Evolutionary conservation across 2,888 invertebrate genomes (phyloP).

Genomic region (Tanypteryx hageni): DNA sequence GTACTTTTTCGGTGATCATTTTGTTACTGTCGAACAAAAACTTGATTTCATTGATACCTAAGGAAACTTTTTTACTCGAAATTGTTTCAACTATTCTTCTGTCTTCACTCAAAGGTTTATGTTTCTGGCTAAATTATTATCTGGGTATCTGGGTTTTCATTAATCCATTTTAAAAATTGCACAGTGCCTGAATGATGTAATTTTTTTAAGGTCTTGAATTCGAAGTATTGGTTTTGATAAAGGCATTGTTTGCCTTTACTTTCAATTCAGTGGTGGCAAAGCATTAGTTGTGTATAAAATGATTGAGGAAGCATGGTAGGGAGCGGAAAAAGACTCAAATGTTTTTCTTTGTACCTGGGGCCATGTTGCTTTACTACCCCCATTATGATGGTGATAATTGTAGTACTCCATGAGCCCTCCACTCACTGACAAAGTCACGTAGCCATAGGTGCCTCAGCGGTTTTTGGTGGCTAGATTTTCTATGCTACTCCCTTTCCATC

Average conservation of each 20-base stretch:
- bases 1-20: constrained; percentile 40
- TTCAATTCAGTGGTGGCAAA: constrained; percentile 11
- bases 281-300: neutral
- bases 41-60: constrained; percentile 12
- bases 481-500: constrained; percentile 60
- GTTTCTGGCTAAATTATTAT: constrained; percentile 21
- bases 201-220: constrained; percentile 41
- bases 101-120: constrained; percentile 28
- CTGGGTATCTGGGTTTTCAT: constrained; percentile 42
- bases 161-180: constrained; percentile 36
- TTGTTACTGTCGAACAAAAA: neutral
- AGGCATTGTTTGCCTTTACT: constrained; percentile 26
- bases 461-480: constrained; percentile 64
- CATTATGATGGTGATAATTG: constrained; percentile 62
- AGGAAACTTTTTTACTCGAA: neutral
- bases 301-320: constrained; percentile 36
- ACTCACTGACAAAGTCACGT: constrained; percentile 62
- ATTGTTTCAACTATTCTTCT: constrained; percentile 48
- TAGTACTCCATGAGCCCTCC: constrained; percentile 61
- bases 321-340: constrained; percentile 36
- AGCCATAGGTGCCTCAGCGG: constrained; percentile 63
- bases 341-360: constrained; percentile 64
- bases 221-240: constrained; percentile 31
- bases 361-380: constrained; percentile 62
- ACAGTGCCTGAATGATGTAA: constrained; percentile 58